Evolutionary conservation across 2,113 vertebrate genomes (phyloP), one percentile per base, ranked within the genome.

Genomic region (Ariopsis seemanni): DNA sequence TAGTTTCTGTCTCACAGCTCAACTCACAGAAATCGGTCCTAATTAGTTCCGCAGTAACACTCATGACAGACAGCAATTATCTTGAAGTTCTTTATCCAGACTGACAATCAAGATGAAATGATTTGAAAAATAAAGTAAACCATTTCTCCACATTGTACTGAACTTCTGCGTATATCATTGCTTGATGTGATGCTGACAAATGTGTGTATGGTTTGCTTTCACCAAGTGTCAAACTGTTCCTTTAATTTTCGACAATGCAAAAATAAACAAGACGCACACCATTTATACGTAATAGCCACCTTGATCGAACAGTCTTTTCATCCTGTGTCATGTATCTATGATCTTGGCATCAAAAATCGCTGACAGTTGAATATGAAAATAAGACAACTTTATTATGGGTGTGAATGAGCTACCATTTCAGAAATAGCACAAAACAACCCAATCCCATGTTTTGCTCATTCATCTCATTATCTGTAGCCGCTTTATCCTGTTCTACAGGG

Each of bases 41-140:
- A 88, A 87, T 89, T 89, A 90, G 77, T 89, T 89, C 69, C 71
- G 89, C 60, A 53, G 60, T 85, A 87, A 90, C 87, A 82, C n/a
- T 42, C 42, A 17, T 78, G 67, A 82, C 60, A 85, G 82, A 82
- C 69, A 85, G 85, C 81, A 90, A 88, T 88, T 87, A 90, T 85
- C 60, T 65, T 30, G 67, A 79, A 52, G 27, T 86, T 67, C 52
- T 58, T 81, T 48, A 71, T 72, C 83, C 63, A 84, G 81, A 84
- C 69, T 86, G 74, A 88, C 81, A 88, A 88, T 82, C 89, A 90
- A 84, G 86, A 53, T 25, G 25, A 77, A 77, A 77, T 77, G 22
- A 25, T 4, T 77, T 89, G 81, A 85, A 60, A 62, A 87, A 72
- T 62, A 17, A 2, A 78, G 55, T 71, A n/a, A 82, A 78, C 75